Evolutionary conservation across 2,113 vertebrate genomes (phyloP).

Genomic region (Nesoenas mayeri): DNA sequence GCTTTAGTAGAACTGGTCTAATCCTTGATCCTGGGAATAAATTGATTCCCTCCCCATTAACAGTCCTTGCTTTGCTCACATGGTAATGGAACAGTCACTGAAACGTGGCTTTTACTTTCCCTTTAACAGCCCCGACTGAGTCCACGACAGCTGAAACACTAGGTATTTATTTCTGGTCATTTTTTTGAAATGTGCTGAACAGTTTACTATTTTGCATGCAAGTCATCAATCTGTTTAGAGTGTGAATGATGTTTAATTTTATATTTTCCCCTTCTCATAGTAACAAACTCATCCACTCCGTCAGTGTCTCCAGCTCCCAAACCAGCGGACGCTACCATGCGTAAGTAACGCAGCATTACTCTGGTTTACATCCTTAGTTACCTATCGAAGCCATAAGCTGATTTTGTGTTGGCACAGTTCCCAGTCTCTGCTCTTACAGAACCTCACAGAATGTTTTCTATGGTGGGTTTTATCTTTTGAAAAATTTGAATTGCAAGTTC

Average conservation of each 20-base stretch:
- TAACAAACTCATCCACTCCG: rapidly evolving
- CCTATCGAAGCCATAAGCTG: background rate
- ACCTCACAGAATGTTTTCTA: background rate
- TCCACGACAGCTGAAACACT: rapidly evolving
- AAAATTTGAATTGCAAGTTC: background rate
- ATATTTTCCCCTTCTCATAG: background rate
- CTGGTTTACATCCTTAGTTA: background rate
- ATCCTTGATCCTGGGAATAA: background rate
- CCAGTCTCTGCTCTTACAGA: background rate
- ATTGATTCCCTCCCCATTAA: background rate
- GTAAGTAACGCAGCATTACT: background rate
- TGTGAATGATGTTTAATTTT: background rate
- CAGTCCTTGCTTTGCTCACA: background rate
- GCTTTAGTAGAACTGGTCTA: background rate
- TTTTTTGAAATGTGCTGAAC: background rate
- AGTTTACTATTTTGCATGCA: rapidly evolving
- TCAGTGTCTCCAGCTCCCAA: background rate
- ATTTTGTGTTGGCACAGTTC: background rate
- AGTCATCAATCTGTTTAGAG: too few species aligned
- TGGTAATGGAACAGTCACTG: background rate
- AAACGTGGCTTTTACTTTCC: background rate
- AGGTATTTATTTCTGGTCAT: background rate
- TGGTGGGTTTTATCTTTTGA: background rate
- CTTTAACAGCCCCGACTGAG: rapidly evolving
- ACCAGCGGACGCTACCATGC: background rate